phyloP scores from a whole-genome alignment of 1,140 invertebrate genomes.

The Hetaerina americana region DNA sequence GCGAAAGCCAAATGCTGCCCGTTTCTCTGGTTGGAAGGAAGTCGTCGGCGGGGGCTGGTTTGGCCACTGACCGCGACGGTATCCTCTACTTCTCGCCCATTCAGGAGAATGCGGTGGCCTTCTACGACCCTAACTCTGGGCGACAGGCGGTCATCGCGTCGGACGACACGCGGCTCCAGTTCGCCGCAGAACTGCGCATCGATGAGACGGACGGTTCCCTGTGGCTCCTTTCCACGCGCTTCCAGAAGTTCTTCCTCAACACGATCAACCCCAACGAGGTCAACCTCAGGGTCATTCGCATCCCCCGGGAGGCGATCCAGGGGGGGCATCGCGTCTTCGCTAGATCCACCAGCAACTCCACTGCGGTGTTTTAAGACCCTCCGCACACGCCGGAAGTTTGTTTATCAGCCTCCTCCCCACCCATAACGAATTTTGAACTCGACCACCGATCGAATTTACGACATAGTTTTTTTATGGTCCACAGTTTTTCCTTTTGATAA shows the following conservation, averaged over 20 bases:
- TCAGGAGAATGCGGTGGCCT: conserved; percentile 59
- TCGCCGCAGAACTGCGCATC: conserved; percentile 52
- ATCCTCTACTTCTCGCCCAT: conserved; percentile 59
- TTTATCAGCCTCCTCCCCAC: too few species aligned
- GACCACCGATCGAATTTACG: too few species aligned
- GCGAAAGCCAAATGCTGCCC: conserved; percentile 48
- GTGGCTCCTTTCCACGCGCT: conserved; percentile 54
- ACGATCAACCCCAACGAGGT: conserved; percentile 40
- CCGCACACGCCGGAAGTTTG: too few species aligned
- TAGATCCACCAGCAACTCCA: too few species aligned
- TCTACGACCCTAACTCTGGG: conserved; percentile 36
- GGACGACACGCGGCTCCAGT: conserved; percentile 54
- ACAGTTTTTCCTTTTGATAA: too few species aligned
- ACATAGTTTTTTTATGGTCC: too few species aligned
- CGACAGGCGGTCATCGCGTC: conserved; percentile 39
- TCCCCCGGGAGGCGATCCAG: conserved; percentile 20
- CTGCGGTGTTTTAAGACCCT: too few species aligned
- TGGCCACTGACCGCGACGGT: conserved; percentile 50
- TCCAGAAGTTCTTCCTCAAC: conserved; percentile 61
- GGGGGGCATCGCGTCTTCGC: background rate
- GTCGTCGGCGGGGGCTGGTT: conserved; percentile 61
- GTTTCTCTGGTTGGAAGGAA: conserved; percentile 63
- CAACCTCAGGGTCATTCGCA: conserved; percentile 47
- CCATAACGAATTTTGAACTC: too few species aligned
- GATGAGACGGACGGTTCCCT: conserved; percentile 47